These are phyloP conservation scores for Microctonus hyperodae DNA, from an alignment of 2,888 invertebrate species.

Conservation along the genomic window DNA sequence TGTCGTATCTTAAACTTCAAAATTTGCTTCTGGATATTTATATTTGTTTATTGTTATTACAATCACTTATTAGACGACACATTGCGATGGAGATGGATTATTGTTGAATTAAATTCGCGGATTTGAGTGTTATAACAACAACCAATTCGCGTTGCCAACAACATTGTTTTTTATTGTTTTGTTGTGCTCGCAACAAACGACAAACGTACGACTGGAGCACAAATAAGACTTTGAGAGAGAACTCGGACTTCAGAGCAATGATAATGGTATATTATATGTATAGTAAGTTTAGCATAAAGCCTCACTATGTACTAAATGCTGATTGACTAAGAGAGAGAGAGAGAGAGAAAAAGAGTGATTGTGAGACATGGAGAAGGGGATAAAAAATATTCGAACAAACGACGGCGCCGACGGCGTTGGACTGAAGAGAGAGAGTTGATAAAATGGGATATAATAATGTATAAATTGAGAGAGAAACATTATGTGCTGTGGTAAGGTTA, in stretches of 20 bases:
- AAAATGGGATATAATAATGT: neutral
- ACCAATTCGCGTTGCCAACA: conserved; percentile 33
- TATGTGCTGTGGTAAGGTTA: no score
- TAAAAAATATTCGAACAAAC: neutral
- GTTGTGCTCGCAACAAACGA: conserved; percentile 22
- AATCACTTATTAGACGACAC: conserved; percentile 20
- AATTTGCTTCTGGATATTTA: no score
- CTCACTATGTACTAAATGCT: no score
- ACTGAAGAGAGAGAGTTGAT: neutral
- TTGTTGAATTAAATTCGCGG: conserved; percentile 19
- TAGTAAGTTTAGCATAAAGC: neutral
- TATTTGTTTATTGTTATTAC: conserved; percentile 19
- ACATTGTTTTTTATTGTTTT: conserved; percentile 32
- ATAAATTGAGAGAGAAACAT: neutral
- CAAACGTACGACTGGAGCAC: conserved; percentile 34
- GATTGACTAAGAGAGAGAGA: no score
- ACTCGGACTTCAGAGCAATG: no score
- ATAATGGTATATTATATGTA: no score
- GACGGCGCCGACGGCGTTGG: neutral
- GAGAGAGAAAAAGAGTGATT: no score
- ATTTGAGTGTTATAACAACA: conserved; percentile 31
- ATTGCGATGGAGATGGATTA: conserved; percentile 27
- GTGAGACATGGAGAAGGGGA: no score
- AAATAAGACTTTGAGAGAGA: no score
- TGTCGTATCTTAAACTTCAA: conserved; percentile 24